Percentiles rank a stretch among this genome's conserved stretches.
phyloP scores from a whole-genome alignment of 2,113 vertebrate species.

The Ceyx margarethae region DNA sequence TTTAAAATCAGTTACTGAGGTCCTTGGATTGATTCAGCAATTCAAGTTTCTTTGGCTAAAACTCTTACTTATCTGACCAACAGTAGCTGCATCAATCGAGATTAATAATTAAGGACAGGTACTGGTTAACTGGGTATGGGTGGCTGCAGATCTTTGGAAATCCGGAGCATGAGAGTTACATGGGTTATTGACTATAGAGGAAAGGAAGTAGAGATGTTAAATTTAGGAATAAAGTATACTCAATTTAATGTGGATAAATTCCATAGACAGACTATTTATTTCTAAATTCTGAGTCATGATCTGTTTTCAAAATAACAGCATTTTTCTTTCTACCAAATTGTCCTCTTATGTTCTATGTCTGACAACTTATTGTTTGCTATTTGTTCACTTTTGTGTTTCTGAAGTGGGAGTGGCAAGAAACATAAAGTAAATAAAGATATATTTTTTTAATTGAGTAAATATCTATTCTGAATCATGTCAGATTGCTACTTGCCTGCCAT shows the following conservation, averaged over 20 bases:
- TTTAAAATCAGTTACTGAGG: neutral
- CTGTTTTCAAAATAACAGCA: neutral
- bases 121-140: neutral
- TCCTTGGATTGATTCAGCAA: neutral
- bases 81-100: neutral
- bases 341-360: neutral
- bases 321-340: neutral
- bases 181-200: neutral
- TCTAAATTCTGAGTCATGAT: neutral
- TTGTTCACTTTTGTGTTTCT: neutral
- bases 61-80: neutral
- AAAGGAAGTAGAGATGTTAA: neutral
- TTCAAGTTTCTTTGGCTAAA: neutral
- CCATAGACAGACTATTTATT: neutral
- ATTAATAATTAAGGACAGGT: neutral
- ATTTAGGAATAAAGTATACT: neutral
- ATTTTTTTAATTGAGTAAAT: neutral
- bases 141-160: neutral
- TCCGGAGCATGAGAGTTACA: neutral
- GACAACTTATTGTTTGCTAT: neutral
- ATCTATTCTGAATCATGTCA: neutral
- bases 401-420: neutral
- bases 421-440: neutral
- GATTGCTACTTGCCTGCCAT: neutral
- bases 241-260: neutral